A percentile compares a stretch with the other conserved stretches of the same genome.
phyloP scores from a whole-genome alignment of 1,140 invertebrate species.

The Drosophila baimaii region DNA sequence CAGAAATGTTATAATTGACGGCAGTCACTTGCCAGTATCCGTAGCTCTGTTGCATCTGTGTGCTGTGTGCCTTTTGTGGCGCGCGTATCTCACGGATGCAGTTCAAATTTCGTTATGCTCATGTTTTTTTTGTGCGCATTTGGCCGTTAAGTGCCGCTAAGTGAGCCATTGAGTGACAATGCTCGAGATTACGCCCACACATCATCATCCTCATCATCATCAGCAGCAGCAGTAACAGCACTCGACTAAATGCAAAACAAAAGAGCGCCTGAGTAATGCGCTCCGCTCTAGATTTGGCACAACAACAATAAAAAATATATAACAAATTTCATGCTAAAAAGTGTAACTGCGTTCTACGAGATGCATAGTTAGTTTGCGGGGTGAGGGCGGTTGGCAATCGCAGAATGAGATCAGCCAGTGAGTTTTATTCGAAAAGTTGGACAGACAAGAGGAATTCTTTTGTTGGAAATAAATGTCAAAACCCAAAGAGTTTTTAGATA shows the following conservation, averaged over 20 bases:
- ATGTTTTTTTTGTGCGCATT: conserved; percentile 38
- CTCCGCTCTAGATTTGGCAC: conserved; percentile 39
- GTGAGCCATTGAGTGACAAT: conserved; percentile 74
- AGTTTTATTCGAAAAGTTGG: conserved; percentile 33
- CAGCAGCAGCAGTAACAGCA: conserved; percentile 10
- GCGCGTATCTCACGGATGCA: conserved; percentile 55
- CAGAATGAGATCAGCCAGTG: conserved; percentile 33
- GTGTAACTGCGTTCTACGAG: conserved; percentile 38
- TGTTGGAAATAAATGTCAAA: not conserved
- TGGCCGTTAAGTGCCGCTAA: conserved; percentile 69
- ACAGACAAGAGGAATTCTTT: conserved; percentile 11
- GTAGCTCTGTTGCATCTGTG: conserved; percentile 23
- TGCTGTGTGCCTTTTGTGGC: conserved; percentile 24
- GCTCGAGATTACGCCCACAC: conserved; percentile 64
- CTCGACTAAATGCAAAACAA: conserved; percentile 52
- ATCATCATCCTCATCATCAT: conserved; percentile 3
- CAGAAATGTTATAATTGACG: conserved; percentile 70
- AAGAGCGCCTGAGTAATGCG: conserved; percentile 47
- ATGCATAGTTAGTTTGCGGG: conserved; percentile 16
- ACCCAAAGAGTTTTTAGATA: not conserved
- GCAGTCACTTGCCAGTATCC: conserved; percentile 41
- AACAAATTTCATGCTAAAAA: conserved; percentile 28
- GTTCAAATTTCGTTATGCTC: conserved; percentile 60
- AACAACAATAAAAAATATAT: conserved; percentile 15
- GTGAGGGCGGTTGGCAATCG: conserved; percentile 2